Evolutionary conservation across 1,140 invertebrate species (phyloP).

Genomic region (Polypedilum vanderplanki): DNA sequence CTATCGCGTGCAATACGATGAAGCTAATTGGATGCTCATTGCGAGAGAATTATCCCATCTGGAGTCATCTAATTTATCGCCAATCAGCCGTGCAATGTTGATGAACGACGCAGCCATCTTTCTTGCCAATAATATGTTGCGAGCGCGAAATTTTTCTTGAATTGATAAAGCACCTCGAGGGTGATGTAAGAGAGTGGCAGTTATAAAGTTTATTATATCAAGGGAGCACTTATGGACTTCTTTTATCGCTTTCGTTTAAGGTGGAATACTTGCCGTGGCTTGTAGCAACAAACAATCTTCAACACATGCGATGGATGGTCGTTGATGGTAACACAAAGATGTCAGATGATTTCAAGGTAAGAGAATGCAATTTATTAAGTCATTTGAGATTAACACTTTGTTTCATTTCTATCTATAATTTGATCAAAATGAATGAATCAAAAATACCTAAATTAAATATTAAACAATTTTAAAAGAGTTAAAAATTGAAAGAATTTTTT

Average conservation of each 20-base stretch:
- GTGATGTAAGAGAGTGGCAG: not conserved
- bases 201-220: not conserved
- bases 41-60: not conserved
- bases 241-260: not conserved
- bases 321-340: not conserved
- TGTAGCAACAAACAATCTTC: not conserved
- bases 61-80: not conserved
- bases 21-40: slow-evolving; percentile 24
- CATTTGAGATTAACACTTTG: not conserved
- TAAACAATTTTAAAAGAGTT: too few species aligned
- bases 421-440: not conserved
- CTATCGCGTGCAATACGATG: slow-evolving; percentile 23
- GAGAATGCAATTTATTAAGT: not conserved
- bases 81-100: slow-evolving; percentile 17
- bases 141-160: not conserved
- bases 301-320: not conserved
- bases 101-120: not conserved
- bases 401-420: too few species aligned
- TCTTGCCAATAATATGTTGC: not conserved
- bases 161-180: not conserved
- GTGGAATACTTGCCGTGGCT: not conserved
- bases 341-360: slow-evolving; percentile 5
- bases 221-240: not conserved
- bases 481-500: not conserved
- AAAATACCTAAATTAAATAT: not conserved